Conservation (phyloP, 2,888 invertebrate species). For the Mallateleia sp. region DNA sequence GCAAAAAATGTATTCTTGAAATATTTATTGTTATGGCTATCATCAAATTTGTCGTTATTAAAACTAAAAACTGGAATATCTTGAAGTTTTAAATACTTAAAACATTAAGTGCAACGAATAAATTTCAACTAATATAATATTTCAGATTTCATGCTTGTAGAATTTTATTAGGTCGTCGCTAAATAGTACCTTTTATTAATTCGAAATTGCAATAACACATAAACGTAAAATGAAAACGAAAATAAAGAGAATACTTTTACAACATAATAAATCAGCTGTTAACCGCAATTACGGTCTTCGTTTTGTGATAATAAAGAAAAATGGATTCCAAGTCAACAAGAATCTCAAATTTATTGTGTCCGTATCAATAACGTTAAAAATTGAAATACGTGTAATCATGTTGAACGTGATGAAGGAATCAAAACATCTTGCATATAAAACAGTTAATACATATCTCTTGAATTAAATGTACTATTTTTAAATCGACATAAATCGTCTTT, state of each 20-base stretch:
- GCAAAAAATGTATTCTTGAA: neutral
- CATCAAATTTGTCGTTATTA: constrained; percentile 3
- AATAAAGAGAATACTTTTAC: constrained; percentile 2
- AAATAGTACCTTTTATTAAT: neutral
- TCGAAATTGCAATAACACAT: constrained; percentile 11
- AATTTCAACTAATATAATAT: constrained; percentile 9
- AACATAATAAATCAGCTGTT: constrained; percentile 7
- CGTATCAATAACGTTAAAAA: neutral
- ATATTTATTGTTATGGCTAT: neutral
- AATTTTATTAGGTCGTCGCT: constrained; percentile 1
- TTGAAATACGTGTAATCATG: neutral
- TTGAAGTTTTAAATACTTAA: neutral
- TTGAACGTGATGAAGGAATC: neutral
- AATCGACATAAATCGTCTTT: neutral
- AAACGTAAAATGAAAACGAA: constrained; percentile 17
- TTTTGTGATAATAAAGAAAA: neutral
- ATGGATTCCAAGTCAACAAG: neutral
- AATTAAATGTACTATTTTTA: neutral
- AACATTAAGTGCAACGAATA: neutral
- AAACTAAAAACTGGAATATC: neutral
- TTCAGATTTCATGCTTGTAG: neutral
- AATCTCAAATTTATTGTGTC: neutral
- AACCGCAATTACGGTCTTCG: neutral
- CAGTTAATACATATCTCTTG: neutral
- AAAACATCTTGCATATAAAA: neutral